A percentile compares a stretch with the other conserved stretches of the same genome.
Evolutionary conservation across 2,113 vertebrate genomes (phyloP).

Genomic region (Ailurus styani): DNA sequence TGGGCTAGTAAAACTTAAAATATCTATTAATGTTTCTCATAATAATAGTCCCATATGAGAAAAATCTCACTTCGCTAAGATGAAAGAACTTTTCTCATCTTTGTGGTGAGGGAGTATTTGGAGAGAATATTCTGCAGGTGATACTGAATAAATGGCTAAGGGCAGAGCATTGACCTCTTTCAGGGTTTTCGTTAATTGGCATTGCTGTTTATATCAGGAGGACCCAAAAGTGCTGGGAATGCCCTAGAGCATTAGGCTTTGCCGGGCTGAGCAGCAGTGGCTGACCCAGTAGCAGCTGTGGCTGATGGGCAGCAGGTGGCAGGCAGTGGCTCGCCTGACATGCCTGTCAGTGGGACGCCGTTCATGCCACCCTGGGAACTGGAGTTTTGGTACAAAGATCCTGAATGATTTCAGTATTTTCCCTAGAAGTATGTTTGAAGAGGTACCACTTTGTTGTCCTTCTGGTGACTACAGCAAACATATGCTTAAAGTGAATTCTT

Average conservation of each 20-base stretch:
- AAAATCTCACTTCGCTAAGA: not conserved
- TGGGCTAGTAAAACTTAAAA: conserved; percentile 28
- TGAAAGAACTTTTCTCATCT: not conserved
- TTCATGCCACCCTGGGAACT: not conserved
- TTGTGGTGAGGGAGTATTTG: not conserved
- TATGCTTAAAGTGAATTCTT: conserved; percentile 23
- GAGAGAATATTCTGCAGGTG: not conserved
- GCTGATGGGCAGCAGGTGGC: not conserved
- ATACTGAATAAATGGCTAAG: not conserved
- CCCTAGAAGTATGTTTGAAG: not conserved
- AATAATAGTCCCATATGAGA: not conserved
- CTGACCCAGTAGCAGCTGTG: not conserved
- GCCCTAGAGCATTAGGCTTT: not conserved
- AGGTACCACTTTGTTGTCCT: not conserved
- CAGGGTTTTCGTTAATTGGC: not conserved
- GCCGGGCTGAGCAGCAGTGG: not conserved
- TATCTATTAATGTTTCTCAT: not conserved
- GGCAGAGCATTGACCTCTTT: not conserved
- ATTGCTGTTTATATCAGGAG: not conserved
- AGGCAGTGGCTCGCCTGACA: not conserved
- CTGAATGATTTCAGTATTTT: conserved; percentile 5
- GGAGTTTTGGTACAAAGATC: not conserved
- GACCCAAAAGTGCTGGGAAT: not conserved
- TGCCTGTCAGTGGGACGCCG: fast-evolving
- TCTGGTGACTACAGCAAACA: not conserved